phyloP scores from a whole-genome alignment of 2,797 vertebrate species.

The Pangasius mekongensis region DNA sequence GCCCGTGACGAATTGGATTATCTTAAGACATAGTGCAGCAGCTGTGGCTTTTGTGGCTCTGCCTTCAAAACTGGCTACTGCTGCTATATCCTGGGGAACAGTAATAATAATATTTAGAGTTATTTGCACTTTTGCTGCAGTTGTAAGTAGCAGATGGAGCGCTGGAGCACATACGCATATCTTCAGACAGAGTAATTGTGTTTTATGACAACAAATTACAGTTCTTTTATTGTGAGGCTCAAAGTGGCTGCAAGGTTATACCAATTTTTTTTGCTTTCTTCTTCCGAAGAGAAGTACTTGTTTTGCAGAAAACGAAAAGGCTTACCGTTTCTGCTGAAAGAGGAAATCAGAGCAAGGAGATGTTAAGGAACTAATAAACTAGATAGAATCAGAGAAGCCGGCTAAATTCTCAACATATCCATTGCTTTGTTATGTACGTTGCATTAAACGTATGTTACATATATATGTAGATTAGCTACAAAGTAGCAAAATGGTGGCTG shows the following conservation, averaged over 20 bases:
- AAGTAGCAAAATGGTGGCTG: background rate
- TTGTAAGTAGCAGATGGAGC: conserved; percentile 19
- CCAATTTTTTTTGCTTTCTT: background rate
- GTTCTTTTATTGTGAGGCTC: conserved; percentile 21
- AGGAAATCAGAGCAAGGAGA: background rate
- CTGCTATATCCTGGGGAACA: conserved; percentile 6
- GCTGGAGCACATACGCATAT: background rate
- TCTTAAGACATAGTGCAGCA: conserved; percentile 66
- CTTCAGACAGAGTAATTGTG: conserved; percentile 43
- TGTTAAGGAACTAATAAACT: background rate
- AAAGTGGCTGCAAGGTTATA: conserved; percentile 11
- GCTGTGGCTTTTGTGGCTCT: conserved; percentile 60
- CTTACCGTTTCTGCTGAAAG: background rate
- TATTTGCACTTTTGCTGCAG: conserved; percentile 31
- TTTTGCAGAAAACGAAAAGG: background rate
- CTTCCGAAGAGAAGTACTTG: background rate
- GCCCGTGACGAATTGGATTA: conserved; percentile 71
- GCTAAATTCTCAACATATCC: background rate
- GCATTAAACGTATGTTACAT: background rate
- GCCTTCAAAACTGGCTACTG: conserved; percentile 66
- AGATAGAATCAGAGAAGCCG: background rate
- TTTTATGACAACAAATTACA: conserved; percentile 28
- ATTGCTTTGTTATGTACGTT: background rate
- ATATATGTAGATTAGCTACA: background rate
- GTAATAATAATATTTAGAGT: conserved; percentile 34